Base-by-base conservation (phyloP, 64 coral and sea anemone genomes). In the Platygyra sinensis region DNA sequence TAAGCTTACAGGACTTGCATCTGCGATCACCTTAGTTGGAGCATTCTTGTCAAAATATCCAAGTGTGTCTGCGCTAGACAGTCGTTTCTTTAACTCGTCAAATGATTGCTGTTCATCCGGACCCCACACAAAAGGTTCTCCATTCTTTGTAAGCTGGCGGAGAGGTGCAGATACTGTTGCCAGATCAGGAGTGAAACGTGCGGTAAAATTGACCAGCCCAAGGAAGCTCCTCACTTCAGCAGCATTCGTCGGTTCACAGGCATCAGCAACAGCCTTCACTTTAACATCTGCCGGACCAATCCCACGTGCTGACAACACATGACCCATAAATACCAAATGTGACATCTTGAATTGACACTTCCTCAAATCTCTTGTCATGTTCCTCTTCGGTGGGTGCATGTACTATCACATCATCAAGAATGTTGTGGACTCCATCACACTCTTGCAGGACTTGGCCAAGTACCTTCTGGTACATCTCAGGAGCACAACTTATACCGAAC, bases 1-100 rank as follows among this genome's bases (percentile, higher is more conserved):
- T 25, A 79, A 55, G 5, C 76, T 38, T 55, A 79, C 82, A 17
- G 84, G 84, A 5, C 57, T 88, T 22, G 72, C 72, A 30, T 76
- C 86, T 30, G 86, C 86, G 30, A 90, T 90, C n/a, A 90, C 88
- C 52, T 64, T 90, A 30, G 76, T 90, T n/a, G 74, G 87, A 46
- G 86, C 72, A 88, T 73, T 88, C 75, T 88, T 75, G 62, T 88
- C 86, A 88, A 88, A 77, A 31, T 77, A 88, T 29, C 27, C 62
- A 27, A 86, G 28, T 15, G 82, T 46, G 10, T 69, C 82, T 46
- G 82, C 82, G 52, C 51, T 52, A 8, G 84, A 36, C 31, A 87
- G 67, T 71, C 67, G 62, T 16, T 81, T 81, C 84, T 87, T 89
- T 64, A 89, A 89, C 87, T 89, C 87, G 7, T 78, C 54, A 36